Conservation (phyloP, 2,113 vertebrate genomes). For the Mionectes macconnelli region DNA sequence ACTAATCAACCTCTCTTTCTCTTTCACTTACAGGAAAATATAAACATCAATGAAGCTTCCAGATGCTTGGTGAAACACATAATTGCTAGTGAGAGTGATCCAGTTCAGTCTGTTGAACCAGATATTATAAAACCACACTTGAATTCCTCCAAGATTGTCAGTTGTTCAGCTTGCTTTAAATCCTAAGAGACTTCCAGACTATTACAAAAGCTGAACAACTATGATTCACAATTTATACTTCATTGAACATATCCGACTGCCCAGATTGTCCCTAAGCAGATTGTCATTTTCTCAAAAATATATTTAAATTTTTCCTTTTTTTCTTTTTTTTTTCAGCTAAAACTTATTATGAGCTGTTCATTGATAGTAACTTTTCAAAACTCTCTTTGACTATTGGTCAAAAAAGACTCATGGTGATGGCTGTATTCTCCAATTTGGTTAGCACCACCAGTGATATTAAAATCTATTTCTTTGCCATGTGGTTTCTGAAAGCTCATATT, state of each 20-base stretch:
- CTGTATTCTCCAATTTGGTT: not conserved
- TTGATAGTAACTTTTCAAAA: not conserved
- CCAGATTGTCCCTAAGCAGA: slow-evolving; percentile 2
- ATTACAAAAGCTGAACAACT: slow-evolving; percentile 21
- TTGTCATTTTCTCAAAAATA: not conserved
- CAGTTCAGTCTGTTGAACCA: slow-evolving; percentile 80
- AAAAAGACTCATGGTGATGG: not conserved
- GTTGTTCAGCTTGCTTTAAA: slow-evolving; percentile 89
- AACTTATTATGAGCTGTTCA: not conserved
- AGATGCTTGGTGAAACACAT: slow-evolving; percentile 96
- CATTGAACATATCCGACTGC: not conserved
- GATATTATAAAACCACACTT: slow-evolving; percentile 89
- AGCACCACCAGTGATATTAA: not conserved
- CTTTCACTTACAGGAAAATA: slow-evolving; percentile 83
- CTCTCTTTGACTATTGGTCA: not conserved
- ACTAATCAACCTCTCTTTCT: not conserved
- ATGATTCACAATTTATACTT: not conserved
- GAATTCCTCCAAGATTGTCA: slow-evolving; percentile 72
- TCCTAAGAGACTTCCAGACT: slow-evolving; percentile 67
- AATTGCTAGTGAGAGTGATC: slow-evolving; percentile 89
- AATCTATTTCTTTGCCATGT: not conserved
- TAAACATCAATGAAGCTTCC: slow-evolving; percentile 92
- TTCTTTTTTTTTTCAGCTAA: not conserved
- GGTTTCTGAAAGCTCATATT: not conserved
- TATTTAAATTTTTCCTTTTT: not conserved